Base-by-base conservation (phyloP, 1,140 invertebrate genomes). In the Listronotus oregonensis region DNA sequence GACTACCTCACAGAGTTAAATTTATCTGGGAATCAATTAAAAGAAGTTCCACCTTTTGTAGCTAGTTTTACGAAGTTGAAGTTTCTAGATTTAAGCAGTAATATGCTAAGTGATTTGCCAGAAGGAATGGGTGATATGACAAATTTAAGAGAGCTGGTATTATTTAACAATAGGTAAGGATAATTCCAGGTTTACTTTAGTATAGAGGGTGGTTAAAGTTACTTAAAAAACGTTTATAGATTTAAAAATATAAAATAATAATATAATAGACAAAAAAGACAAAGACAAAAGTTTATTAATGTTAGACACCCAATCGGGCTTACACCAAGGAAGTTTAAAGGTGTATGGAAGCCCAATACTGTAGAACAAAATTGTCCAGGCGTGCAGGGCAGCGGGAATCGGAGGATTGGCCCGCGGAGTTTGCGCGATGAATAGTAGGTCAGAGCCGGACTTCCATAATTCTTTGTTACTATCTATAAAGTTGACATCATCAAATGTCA, bases 141-240 rank as follows among this genome's bases (percentile, higher is more conserved):
- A 54, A 81, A 85, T 56, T 75, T 96, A 46, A 84, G 91, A 71
- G 92, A 95, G 79, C 81, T 96, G 0, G 89, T 90, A 69, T 83
- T 96, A 61, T 87, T 87, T 1, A 88, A 87, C 75, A 96, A 96
- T 78, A 90, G 85, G 93, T 94, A 46, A 39, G 73, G n/a, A n/a
- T n/a, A n/a, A n/a, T n/a, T n/a, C n/a, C n/a, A n/a, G 52, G 52
- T 43, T 27, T 46, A n/a, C 4, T 14, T 32, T 14, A 27, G 46
- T 47, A 17, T 44, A 5, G 11, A 44, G 12, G 7, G 7, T 6
- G 37, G 37, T 39, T 8, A 8, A 8, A 39, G 6, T 39, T 39
- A 39, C 37, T 8, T 39, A 8, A 12, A 39, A 39, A 8, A 12
- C 12, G 37, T 39, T 12, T 8, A 6, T 39, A 6, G 37, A 39